These are phyloP conservation scores for Galleria mellonella DNA, from an alignment of 1,140 invertebrate genomes.

Conservation along the genomic window DNA sequence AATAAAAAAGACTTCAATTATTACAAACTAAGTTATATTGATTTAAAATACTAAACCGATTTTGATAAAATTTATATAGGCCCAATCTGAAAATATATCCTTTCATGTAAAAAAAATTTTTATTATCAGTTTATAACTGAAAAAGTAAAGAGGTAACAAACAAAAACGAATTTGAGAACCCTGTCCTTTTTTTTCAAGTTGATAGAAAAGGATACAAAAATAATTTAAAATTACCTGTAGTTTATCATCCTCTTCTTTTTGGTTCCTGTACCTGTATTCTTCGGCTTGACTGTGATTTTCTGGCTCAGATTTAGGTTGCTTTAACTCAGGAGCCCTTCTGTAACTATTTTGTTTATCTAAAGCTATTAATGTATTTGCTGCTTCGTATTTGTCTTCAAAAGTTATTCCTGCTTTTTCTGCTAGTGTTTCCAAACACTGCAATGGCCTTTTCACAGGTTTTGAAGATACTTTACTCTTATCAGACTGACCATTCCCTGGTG, in stretches of 20 bases:
- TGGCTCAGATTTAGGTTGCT: constrained; percentile 52
- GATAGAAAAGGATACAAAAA: too few relatives aligned
- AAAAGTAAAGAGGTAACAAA: too few relatives aligned
- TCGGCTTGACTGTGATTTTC: constrained; percentile 43
- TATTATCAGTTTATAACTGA: too few relatives aligned
- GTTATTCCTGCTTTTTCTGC: constrained; percentile 80
- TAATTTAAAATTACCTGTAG: constrained; percentile 33
- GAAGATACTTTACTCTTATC: constrained; percentile 40
- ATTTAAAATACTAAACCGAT: too few relatives aligned
- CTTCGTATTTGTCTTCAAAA: constrained; percentile 80
- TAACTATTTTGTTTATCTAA: constrained; percentile 71
- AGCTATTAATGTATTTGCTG: constrained; percentile 75
- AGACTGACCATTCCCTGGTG: constrained; percentile 31
- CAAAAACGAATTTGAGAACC: too few relatives aligned
- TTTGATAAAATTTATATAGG: too few relatives aligned
- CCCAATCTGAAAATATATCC: too few relatives aligned
- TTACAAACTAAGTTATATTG: too few relatives aligned
- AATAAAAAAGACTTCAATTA: too few relatives aligned
- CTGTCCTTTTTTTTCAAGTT: too few relatives aligned
- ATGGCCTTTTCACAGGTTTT: constrained; percentile 63
- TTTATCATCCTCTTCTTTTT: constrained; percentile 66
- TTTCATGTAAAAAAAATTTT: too few relatives aligned
- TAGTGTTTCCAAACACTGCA: constrained; percentile 80
- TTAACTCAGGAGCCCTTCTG: constrained; percentile 44
- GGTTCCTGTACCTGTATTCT: constrained; percentile 57